Evolutionary conservation across 2,888 invertebrate genomes (phyloP).

Genomic region (Cenopis cana): DNA sequence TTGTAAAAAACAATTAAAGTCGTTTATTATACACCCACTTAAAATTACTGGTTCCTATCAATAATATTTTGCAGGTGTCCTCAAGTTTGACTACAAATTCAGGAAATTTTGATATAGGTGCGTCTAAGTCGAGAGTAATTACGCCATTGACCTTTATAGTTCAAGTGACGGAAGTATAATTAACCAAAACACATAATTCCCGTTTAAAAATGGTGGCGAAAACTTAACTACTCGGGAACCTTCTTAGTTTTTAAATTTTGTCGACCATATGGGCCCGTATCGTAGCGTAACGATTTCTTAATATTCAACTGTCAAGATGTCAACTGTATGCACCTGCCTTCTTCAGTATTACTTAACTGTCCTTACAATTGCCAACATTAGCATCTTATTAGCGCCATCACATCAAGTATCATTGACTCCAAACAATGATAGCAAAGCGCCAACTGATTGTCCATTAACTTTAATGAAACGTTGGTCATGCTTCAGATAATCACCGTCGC

Average conservation of each 20-base stretch:
- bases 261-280: neutral
- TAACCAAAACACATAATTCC: neutral
- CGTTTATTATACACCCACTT: conserved; percentile 36
- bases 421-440: conserved; percentile 40
- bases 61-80: conserved; percentile 7
- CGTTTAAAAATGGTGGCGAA: neutral
- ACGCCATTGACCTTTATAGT: conserved; percentile 1
- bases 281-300: neutral
- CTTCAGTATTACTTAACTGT: conserved; percentile 15
- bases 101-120: too few relatives aligned
- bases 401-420: conserved; percentile 40
- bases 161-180: neutral
- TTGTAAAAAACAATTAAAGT: conserved; percentile 38
- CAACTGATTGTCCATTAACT: conserved; percentile 44
- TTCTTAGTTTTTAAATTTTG: neutral
- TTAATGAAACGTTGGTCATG: conserved; percentile 56
- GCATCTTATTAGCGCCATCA: conserved; percentile 36
- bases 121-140: neutral
- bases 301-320: conserved; percentile 2
- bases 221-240: neutral
- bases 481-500: conserved; percentile 47
- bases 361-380: conserved; percentile 21
- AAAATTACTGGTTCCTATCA: neutral
- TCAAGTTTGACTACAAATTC: neutral
- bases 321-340: neutral